Evolutionary conservation across 2,797 vertebrate genomes (phyloP).

Genomic region (Leontocebus nigricollis): DNA sequence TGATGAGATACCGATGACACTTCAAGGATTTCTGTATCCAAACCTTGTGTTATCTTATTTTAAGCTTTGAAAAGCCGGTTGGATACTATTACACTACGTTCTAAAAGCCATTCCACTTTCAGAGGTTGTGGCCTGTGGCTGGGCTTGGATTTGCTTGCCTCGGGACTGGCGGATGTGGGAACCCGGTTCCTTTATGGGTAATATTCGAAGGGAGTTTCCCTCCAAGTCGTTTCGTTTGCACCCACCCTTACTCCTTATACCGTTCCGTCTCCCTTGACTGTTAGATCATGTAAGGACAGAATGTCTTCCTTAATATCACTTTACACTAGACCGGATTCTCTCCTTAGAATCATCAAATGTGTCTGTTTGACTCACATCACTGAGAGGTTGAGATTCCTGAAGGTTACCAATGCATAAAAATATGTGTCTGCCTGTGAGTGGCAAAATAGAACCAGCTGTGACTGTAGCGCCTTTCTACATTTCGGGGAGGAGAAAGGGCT

Average conservation of each 20-base stretch:
- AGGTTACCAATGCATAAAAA: neutral
- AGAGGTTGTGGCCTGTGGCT: accelerated
- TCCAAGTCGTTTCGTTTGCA: accelerated
- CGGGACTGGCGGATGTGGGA: accelerated
- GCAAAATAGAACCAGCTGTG: neutral
- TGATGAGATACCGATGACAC: neutral
- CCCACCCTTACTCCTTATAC: accelerated
- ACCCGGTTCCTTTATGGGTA: accelerated
- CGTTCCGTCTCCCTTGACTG: accelerated
- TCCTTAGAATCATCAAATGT: neutral
- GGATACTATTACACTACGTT: no score
- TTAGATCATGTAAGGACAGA: accelerated
- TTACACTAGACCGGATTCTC: no score
- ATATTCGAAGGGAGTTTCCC: accelerated
- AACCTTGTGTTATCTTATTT: neutral
- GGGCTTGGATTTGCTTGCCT: no score
- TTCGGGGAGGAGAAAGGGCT: neutral
- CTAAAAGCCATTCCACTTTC: accelerated
- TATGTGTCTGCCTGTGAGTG: no score
- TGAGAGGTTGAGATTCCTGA: neutral
- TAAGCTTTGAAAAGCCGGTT: neutral
- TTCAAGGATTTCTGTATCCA: neutral
- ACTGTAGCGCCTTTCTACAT: no score
- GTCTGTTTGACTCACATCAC: neutral
- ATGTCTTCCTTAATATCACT: neutral